These are phyloP conservation scores for Mimas tiliae DNA, from an alignment of 2,888 invertebrate species.

Conservation along the genomic window DNA sequence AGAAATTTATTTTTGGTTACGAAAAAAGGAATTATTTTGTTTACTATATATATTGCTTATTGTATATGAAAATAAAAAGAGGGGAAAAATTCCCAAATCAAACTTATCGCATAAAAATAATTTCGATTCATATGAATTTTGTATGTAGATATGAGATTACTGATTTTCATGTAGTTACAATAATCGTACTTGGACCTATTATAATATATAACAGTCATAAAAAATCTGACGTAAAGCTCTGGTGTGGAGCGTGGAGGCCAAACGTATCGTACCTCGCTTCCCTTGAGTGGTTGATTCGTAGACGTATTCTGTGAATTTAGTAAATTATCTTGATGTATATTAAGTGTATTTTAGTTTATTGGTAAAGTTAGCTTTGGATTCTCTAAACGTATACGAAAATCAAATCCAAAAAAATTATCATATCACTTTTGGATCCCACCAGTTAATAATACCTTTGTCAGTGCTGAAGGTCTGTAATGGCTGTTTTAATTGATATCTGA, in stretches of 20 bases:
- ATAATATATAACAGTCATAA: not conserved
- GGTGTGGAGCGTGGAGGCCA: not conserved
- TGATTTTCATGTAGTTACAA: not conserved
- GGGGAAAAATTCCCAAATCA: not conserved
- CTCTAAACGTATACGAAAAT: not conserved
- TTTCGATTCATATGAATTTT: not conserved
- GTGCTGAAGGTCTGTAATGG: too few species aligned
- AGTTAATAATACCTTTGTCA: too few species aligned
- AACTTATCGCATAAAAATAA: not conserved
- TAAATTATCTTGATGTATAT: conserved; percentile 22
- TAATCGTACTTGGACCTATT: not conserved
- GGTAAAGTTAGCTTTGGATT: not conserved
- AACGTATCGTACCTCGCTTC: conserved; percentile 4
- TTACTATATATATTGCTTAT: not conserved
- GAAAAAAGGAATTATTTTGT: not conserved
- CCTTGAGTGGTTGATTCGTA: conserved; percentile 5
- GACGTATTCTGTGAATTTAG: conserved; percentile 6
- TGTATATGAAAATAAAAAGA: not conserved
- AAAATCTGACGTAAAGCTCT: not conserved
- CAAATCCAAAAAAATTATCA: not conserved
- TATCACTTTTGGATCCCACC: too few species aligned
- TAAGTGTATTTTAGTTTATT: conserved; percentile 13
- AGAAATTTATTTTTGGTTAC: not conserved
- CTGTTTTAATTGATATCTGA: too few species aligned
- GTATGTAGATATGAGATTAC: not conserved